Evolutionary conservation across 2,113 vertebrate genomes (phyloP).

Genomic region (Bujurquina vittata): DNA sequence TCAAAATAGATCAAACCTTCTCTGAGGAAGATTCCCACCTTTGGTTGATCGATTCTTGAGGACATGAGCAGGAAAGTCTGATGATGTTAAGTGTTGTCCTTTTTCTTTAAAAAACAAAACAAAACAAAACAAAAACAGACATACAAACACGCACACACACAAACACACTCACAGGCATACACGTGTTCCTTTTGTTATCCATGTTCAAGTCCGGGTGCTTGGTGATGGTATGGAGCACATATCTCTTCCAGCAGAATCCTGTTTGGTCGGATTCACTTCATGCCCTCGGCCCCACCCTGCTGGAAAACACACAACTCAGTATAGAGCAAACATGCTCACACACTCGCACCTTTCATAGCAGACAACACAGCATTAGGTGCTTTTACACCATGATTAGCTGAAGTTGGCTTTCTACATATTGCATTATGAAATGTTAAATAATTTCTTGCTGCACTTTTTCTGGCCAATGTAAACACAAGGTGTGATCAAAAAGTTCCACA

Average conservation of each 20-base stretch:
- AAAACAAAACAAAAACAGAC: slow-evolving; percentile 9
- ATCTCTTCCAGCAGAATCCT: slow-evolving; percentile 62
- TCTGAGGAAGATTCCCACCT: slow-evolving; percentile 74
- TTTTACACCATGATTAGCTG: not conserved
- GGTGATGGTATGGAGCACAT: slow-evolving; percentile 54
- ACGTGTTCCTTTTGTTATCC: slow-evolving; percentile 76
- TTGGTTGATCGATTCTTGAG: slow-evolving; percentile 78
- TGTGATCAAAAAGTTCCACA: not conserved
- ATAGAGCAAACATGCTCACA: not conserved
- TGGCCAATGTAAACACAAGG: not conserved
- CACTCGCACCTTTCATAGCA: not conserved
- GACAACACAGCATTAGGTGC: not conserved
- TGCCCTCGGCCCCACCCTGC: slow-evolving; percentile 49
- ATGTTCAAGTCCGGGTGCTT: slow-evolving; percentile 69
- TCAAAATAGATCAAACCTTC: slow-evolving; percentile 80
- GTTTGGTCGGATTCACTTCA: slow-evolving; percentile 55
- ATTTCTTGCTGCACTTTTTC: not conserved
- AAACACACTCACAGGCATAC: slow-evolving; percentile 15
- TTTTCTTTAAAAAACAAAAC: slow-evolving; percentile 52
- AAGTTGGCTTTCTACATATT: not conserved
- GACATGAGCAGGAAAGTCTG: slow-evolving; percentile 70
- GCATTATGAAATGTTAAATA: not conserved
- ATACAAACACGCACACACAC: not conserved
- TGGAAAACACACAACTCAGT: slow-evolving; percentile 1
- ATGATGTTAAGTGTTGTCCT: slow-evolving; percentile 67